These are phyloP conservation scores for Phoebastria nigripes DNA, from an alignment of 2,797 vertebrate species.

Conservation along the genomic window DNA sequence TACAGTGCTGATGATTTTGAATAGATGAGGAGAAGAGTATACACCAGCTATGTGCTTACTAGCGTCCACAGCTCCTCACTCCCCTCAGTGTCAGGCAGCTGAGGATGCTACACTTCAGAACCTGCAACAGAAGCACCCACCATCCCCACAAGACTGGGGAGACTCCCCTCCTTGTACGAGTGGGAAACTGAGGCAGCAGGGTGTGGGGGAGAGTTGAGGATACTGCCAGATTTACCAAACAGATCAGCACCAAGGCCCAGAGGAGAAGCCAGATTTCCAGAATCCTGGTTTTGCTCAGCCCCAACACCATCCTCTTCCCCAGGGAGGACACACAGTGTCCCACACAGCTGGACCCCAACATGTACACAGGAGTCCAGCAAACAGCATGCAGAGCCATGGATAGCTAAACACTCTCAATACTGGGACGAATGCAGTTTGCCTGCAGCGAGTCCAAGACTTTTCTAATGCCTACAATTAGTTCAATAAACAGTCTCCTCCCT, in stretches of 20 bases:
- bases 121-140: not conserved
- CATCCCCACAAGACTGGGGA: not conserved
- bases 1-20: not conserved
- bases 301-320: not conserved
- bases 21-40: not conserved
- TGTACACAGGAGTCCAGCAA: not conserved
- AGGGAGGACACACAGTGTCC: not conserved
- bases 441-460: not conserved
- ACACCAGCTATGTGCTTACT: not conserved
- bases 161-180: not conserved
- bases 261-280: not conserved
- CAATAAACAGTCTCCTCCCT: not conserved
- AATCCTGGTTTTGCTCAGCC: not conserved
- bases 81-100: not conserved
- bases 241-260: not conserved
- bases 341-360: not conserved
- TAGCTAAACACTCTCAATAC: not conserved
- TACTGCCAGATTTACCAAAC: not conserved
- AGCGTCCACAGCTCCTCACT: not conserved
- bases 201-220: not conserved
- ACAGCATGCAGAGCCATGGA: not conserved
- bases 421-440: not conserved
- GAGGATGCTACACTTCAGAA: not conserved
- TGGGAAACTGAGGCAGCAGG: not conserved
- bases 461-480: not conserved